Evolutionary conservation across 2,888 invertebrate species (phyloP).

Genomic region (Chironomus tentans): DNA sequence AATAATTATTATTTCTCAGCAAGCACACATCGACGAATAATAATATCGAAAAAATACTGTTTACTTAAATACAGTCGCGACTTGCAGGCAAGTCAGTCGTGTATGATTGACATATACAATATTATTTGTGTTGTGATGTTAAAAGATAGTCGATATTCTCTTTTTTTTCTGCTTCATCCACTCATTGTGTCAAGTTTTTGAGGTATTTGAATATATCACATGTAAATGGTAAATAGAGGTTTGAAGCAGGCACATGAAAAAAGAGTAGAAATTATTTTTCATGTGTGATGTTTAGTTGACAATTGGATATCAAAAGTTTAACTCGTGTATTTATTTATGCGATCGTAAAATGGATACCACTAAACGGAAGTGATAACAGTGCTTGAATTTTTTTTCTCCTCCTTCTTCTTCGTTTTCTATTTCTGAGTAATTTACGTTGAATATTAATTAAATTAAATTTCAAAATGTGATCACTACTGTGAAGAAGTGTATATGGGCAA

Average conservation of each 20-base stretch:
- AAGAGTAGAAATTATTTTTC: neutral
- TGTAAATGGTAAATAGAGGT: conserved; percentile 5
- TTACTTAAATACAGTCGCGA: conserved; percentile 18
- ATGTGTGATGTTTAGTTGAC: conserved; percentile 11
- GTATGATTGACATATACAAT: neutral
- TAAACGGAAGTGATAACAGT: conserved; percentile 16
- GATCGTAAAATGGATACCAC: neutral
- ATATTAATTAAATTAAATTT: neutral
- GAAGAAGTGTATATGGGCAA: neutral
- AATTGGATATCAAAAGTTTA: neutral
- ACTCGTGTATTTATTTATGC: neutral
- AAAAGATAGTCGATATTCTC: neutral
- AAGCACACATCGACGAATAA: conserved; percentile 23
- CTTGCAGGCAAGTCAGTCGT: neutral
- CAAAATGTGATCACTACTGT: neutral
- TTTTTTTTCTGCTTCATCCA: neutral
- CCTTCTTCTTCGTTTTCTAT: neutral
- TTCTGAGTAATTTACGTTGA: too few species aligned
- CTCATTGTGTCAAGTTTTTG: neutral
- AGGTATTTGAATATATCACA: conserved; percentile 2
- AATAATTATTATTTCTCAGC: conserved; percentile 15
- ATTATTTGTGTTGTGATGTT: neutral
- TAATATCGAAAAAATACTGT: conserved; percentile 5
- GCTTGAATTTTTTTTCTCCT: neutral
- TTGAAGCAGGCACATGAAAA: neutral